Evolutionary conservation across 2,113 vertebrate species (phyloP), one percentile per base, ranked within the genome.

Genomic region (Scartelaos histophorus): DNA sequence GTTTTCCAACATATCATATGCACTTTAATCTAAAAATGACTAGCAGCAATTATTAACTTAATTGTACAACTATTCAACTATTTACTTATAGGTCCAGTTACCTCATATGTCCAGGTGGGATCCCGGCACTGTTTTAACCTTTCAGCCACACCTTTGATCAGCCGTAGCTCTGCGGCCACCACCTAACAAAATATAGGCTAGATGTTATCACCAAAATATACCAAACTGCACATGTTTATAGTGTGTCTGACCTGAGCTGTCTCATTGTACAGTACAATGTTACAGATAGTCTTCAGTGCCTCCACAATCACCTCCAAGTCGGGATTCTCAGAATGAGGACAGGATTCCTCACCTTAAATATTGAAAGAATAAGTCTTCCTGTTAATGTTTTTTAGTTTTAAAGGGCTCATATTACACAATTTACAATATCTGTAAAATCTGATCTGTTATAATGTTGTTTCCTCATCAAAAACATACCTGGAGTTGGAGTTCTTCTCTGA

Each of bases 281-380:
- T 98, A 88, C 96, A 98, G 65, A 98, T 91, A 72, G 95, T 96
- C 82, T 98, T 98, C 22, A 98, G 94, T 2, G 96, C 91, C 73
- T 98, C 97, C 21, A 95, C 92, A 1, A 95, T 94, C 0, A 95
- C 93, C 0, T 96, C 97, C 91, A 92, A 82, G 85, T 97, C 95
- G 0, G 91, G 84, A 22, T 93, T 85, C 69, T 94, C 93, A 2
- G 89, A 78, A n/a, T 54, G 24, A 69, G 54, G 46, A 7, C 69
- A 67, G 13, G 49, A n/a, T 70, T 87, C 73, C 11, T 0, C 66
- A 10, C 65, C 73, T 46, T n/a, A 35, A 38, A 64, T 34, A 25
- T 61, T 34, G 19, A 43, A 17, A 34, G 61, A 0, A 1, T 17
- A 10, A 34, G 7, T n/a, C 38, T 43, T 19, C 17, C 25, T 34